Evolutionary conservation across 2,888 invertebrate species (phyloP), one percentile per base, ranked within the genome.

Genomic region (Cataglyphis cursor): DNA sequence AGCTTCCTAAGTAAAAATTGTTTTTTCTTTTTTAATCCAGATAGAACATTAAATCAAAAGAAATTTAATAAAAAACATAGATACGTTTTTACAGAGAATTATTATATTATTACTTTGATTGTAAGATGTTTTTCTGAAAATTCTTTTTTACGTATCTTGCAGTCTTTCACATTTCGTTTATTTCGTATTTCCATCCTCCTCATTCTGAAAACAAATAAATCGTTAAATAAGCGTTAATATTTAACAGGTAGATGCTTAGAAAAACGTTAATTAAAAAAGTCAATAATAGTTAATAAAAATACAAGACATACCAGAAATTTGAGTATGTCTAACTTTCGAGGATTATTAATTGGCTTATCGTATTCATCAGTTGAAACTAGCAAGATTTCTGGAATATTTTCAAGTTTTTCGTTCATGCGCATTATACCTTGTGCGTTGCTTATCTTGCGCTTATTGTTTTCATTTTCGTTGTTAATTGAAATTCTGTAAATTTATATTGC

Each of bases 251-350:
- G 51, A 65, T 12, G 0, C 1, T 28, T 38, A 28, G 3, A 54
- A 28, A 41, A 15, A 38, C 8, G 0, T 51, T 70, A 15, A 1
- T 59, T n/a, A 61, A 31, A 64, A 48, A 3, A 21, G 18, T 28
- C 2, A 15, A 44, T 31, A 57, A 65, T 0, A 9, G 6, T 41
- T 35, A 21, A 68, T 66, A 28, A n/a, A 41, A 78, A 35, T 15
- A 41, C 4, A n/a, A 75, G n/a, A 8, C 38, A 9, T 84, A 92
- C 93, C 93, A 93, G 85, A 78, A 92, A 85, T 80, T 92, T 90
- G 64, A 90, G 87, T 78, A 91, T 76, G 18, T 87, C 87, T 24
- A 91, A 64, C 54, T 90, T 89, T 54, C 81, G 89, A 12, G 83
- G 73, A 59, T 85, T 85, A 59, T 85, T 85, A 21, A 82, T 85